Percentiles rank a stretch among this genome's conserved stretches.
Evolutionary conservation across 2,113 vertebrate species (phyloP).

Genomic region (Procavia capensis): DNA sequence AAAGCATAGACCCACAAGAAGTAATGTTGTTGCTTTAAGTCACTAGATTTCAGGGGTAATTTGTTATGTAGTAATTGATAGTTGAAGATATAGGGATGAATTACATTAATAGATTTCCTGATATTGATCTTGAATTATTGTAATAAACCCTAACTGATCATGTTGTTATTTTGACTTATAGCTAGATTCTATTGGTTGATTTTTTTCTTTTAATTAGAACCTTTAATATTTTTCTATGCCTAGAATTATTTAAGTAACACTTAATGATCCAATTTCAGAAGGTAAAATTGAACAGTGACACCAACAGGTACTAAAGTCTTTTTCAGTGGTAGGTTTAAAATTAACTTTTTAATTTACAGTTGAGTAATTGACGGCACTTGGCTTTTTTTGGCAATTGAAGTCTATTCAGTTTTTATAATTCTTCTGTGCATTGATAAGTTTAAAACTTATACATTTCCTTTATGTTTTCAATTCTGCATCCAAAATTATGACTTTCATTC

Average conservation of each 20-base stretch:
- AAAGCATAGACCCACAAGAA: background rate
- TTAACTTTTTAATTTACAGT: constrained; percentile 12
- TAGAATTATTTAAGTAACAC: constrained; percentile 33
- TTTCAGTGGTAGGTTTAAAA: background rate
- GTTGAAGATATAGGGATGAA: background rate
- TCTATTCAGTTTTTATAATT: background rate
- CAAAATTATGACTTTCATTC: background rate
- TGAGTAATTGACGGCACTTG: too few relatives aligned
- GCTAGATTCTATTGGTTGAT: background rate
- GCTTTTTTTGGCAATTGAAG: background rate
- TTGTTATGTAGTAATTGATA: background rate
- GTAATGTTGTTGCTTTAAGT: background rate
- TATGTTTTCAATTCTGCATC: constrained; percentile 13
- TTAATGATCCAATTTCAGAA: constrained; percentile 40
- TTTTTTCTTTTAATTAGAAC: constrained; percentile 10
- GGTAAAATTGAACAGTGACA: constrained; percentile 22
- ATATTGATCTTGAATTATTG: background rate
- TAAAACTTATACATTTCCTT: background rate
- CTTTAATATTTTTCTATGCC: background rate
- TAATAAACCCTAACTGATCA: background rate
- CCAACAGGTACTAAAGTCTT: background rate
- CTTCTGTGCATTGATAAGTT: background rate
- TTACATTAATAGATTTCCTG: background rate
- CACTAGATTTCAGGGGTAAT: background rate
- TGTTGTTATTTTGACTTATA: background rate